These are phyloP conservation scores for Pedionomus torquatus DNA, from an alignment of 2,113 vertebrate genomes.

Conservation along the genomic window DNA sequence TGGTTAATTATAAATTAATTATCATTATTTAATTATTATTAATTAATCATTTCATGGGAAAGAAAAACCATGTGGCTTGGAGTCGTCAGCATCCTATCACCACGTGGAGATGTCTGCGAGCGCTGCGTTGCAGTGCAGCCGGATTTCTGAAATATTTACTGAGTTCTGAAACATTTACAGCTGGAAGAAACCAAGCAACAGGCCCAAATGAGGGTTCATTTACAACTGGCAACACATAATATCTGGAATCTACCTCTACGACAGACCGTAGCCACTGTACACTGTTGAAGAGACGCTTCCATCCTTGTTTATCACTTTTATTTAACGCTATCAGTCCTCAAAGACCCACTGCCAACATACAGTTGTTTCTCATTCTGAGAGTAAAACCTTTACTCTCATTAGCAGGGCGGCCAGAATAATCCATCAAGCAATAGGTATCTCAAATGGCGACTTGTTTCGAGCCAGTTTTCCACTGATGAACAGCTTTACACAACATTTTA, in stretches of 20 bases:
- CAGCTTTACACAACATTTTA: not conserved
- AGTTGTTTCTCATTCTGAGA: not conserved
- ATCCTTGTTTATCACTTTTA: not conserved
- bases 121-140: fast-evolving
- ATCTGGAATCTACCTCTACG: not conserved
- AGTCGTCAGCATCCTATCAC: not conserved
- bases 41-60: not conserved
- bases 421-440: not conserved
- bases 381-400: not conserved
- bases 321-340: not conserved
- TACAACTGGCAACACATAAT: not conserved
- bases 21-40: too few relatives aligned
- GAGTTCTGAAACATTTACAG: not conserved
- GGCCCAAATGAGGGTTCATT: not conserved
- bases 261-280: not conserved
- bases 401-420: not conserved
- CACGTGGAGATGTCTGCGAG: not conserved
- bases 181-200: not conserved
- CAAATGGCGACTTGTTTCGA: fast-evolving
- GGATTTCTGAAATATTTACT: not conserved
- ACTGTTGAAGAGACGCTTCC: not conserved
- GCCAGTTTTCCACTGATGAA: not conserved
- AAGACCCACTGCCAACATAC: not conserved
- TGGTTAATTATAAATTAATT: too few relatives aligned
- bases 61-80: not conserved